Evolutionary conservation across 2,797 vertebrate genomes (phyloP), one percentile per base, ranked within the genome.

Genomic region (Pempheris klunzingeri): DNA sequence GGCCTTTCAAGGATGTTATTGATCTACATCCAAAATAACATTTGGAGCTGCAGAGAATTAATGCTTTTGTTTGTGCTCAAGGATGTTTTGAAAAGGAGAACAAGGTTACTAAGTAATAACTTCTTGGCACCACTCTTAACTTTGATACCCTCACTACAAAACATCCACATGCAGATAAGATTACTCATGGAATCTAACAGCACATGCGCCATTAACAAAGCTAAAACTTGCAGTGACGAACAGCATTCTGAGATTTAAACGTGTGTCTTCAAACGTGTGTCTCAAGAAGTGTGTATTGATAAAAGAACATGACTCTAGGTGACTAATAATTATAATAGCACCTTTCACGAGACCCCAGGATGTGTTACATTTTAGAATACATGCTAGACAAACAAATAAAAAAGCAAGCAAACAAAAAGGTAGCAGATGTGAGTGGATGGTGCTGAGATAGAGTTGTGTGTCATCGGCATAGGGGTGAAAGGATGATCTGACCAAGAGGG

Each of bases 11-110:
- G 64, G 52, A 69, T 63, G 49, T 77, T 86, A 83, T 80, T 81
- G 83, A 92, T 91, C 77, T 74, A 79, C n/a, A 77, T 60, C 65
- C 49, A 47, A 74, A 83, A 81, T 69, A 39, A 53, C 66, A 88
- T 83, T 81, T 79, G 64, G 72, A 61, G 74, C 74, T 50, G 65
- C 43, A 39, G 22, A 66, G 68, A 69, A 91, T 82, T 78, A 78
- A 80, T 84, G 71, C 64, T 57, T 57, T 52, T 79, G 68, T 83
- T 85, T 72, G 67, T 53, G 67, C 59, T 82, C 61, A 46, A 78
- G 61, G 39, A 77, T 84, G 71, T 71, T 80, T 76, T 66, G 58
- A 82, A 82, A 73, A 54, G 72, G 74, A 85, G 74, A 76, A 63
- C 68, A 57, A 66, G 53, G 52, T 70, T 60, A 60, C 58, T 82